A percentile compares a stretch with the other conserved stretches of the same genome.
Evolutionary conservation across 2,113 vertebrate species (phyloP).

Genomic region (Albula glossodonta): DNA sequence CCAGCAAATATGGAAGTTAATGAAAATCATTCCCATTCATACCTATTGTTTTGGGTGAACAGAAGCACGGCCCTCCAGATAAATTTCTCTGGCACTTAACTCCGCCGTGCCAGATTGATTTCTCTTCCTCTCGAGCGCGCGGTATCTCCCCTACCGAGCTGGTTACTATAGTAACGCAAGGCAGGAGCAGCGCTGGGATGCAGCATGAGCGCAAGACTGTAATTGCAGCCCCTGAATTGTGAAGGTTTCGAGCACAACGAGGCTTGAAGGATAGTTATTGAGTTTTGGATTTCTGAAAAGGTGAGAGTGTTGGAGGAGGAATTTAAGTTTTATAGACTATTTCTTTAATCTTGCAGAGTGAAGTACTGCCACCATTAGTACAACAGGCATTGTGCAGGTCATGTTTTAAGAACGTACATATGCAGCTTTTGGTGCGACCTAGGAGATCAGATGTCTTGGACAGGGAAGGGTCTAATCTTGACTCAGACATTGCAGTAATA

Average conservation of each 20-base stretch:
- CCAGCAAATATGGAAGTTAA: background rate
- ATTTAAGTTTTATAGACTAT: background rate
- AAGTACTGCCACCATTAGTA: background rate
- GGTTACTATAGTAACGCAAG: constrained; percentile 14
- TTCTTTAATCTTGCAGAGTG: background rate
- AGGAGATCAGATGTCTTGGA: background rate
- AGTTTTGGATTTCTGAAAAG: background rate
- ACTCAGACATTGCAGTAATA: background rate
- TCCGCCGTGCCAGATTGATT: background rate
- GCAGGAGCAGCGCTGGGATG: background rate
- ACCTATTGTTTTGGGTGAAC: background rate
- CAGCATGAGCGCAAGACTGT: background rate
- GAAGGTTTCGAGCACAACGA: background rate
- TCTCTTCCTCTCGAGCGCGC: background rate
- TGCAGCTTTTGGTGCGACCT: background rate
- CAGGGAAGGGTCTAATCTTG: background rate
- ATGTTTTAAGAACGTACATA: background rate
- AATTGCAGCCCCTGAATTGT: background rate
- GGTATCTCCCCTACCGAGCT: background rate
- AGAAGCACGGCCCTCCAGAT: background rate
- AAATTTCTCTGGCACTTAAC: background rate
- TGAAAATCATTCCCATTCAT: background rate
- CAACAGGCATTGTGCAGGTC: background rate
- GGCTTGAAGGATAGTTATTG: background rate
- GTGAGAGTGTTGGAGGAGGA: background rate